These are phyloP conservation scores for Gymnarchus niloticus DNA, from an alignment of 2,113 vertebrate species.

Conservation along the genomic window DNA sequence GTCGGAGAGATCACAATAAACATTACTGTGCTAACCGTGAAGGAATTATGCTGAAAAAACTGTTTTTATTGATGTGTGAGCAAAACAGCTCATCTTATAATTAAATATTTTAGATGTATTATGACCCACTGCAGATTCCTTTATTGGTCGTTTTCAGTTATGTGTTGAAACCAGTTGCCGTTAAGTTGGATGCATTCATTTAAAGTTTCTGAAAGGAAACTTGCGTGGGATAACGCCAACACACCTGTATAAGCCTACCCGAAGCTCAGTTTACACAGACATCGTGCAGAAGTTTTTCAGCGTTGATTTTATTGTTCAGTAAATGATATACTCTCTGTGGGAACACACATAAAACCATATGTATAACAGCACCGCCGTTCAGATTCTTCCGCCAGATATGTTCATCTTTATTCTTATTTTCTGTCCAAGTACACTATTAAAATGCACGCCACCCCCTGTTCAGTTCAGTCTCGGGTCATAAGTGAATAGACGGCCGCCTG, in stretches of 20 bases:
- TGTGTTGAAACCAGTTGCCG: background rate
- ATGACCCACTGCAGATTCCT: background rate
- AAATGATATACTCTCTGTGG: background rate
- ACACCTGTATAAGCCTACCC: background rate
- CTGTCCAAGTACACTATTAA: background rate
- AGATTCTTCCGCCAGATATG: background rate
- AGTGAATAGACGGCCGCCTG: too few species aligned
- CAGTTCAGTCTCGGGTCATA: too few species aligned
- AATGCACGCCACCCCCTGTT: background rate
- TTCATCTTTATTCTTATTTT: background rate
- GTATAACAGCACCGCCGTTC: background rate
- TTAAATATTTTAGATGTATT: background rate
- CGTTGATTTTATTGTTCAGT: background rate
- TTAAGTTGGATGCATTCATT: background rate
- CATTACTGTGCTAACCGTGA: background rate
- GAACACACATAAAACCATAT: background rate
- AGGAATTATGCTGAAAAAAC: background rate
- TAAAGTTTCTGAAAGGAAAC: background rate
- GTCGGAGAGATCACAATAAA: background rate
- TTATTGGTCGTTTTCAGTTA: background rate
- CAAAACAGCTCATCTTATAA: background rate
- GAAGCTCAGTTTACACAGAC: too few species aligned
- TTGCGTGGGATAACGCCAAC: background rate
- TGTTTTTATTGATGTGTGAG: background rate
- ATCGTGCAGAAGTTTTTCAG: background rate